A percentile compares a stretch with the other conserved stretches of the same genome.
Evolutionary conservation across 2,113 vertebrate genomes (phyloP).

Genomic region (Onychorhynchus coronatus): DNA sequence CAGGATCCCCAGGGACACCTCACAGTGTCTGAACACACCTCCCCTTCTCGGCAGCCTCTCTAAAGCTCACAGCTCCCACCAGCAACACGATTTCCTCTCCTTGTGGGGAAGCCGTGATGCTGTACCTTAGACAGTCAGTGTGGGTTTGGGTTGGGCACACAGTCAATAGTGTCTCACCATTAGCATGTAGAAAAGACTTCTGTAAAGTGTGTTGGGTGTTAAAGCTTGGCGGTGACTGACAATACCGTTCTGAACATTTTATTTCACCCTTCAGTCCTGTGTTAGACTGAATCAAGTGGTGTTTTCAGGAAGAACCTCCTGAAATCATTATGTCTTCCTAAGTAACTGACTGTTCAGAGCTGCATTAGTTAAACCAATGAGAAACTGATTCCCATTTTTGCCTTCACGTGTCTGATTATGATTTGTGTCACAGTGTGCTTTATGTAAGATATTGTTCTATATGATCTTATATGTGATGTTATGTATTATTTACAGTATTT

Average conservation of each 20-base stretch:
- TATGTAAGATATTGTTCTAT: neutral
- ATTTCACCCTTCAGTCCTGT: neutral
- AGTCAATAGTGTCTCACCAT: neutral
- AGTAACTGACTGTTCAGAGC: neutral
- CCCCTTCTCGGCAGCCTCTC: neutral
- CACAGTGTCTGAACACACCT: neutral
- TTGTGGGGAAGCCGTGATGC: too few species aligned
- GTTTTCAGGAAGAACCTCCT: neutral
- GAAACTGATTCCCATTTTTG: neutral
- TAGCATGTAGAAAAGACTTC: fast-evolving
- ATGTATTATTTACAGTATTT: neutral
- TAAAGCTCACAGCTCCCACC: neutral
- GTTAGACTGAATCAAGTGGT: neutral
- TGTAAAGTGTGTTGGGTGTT: neutral
- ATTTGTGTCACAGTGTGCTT: neutral
- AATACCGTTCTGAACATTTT: neutral
- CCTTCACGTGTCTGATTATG: neutral
- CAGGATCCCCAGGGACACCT: neutral
- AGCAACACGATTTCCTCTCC: neutral
- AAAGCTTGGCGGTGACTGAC: neutral
- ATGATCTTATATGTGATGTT: neutral
- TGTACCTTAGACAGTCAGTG: fast-evolving
- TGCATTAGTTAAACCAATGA: neutral
- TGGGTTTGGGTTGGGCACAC: fast-evolving
- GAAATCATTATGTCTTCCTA: neutral